Percentiles rank a stretch among this genome's conserved stretches.
These are phyloP conservation scores for Bungarus multicinctus DNA, from an alignment of 2,113 vertebrate genomes.

Conservation along the genomic window DNA sequence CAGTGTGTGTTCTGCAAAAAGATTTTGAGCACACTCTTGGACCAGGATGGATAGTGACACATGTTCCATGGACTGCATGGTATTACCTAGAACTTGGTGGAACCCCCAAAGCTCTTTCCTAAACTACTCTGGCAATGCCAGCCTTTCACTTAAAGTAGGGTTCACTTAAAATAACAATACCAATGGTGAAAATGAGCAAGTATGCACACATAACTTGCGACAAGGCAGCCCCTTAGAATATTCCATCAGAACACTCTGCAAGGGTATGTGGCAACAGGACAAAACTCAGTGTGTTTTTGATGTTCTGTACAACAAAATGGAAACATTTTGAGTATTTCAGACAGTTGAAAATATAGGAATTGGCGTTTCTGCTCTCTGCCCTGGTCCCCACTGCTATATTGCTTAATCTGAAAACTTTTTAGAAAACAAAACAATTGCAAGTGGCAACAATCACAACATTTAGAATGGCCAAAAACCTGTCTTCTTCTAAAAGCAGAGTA, in stretches of 20 bases:
- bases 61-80: not conserved
- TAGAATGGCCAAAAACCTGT: not conserved
- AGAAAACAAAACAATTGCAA: not conserved
- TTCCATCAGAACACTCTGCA: not conserved
- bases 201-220: not conserved
- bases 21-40: not conserved
- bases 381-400: not conserved
- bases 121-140: not conserved
- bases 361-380: not conserved
- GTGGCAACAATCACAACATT: not conserved
- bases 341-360: not conserved
- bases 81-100: not conserved
- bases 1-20: not conserved
- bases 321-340: not conserved
- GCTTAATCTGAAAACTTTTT: not conserved
- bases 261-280: not conserved
- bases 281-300: not conserved
- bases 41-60: not conserved
- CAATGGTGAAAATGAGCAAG: not conserved
- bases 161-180: not conserved
- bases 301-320: not conserved
- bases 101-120: not conserved
- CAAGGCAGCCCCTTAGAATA: not conserved
- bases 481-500: not conserved
- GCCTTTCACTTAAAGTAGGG: no score